A percentile compares a stretch with the other conserved stretches of the same genome.
phyloP scores from a whole-genome alignment of 2,888 invertebrate genomes.

The Mesorhabditis spiculigera region DNA sequence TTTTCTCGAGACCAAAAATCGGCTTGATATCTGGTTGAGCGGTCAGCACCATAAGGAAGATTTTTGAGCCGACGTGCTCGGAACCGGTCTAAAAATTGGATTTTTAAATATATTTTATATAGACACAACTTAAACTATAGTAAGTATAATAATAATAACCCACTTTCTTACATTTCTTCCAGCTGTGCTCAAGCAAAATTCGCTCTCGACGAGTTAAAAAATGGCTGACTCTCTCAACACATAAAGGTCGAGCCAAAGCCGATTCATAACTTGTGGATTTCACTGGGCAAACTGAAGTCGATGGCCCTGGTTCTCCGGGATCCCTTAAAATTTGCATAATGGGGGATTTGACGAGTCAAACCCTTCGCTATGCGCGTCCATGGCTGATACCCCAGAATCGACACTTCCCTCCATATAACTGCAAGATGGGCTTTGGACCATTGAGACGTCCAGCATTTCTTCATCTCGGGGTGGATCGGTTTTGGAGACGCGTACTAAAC shows the following conservation, averaged over 20 bases:
- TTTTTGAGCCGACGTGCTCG: constrained; percentile 52
- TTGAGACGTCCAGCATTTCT: neutral
- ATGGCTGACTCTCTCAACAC: constrained; percentile 20
- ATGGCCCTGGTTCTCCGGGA: neutral
- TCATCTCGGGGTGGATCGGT: no score
- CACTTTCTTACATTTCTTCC: constrained; percentile 51
- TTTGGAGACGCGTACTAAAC: no score
- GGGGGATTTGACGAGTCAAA: neutral
- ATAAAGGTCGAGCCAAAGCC: neutral
- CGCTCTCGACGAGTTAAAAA: constrained; percentile 45
- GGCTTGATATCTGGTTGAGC: constrained; percentile 53
- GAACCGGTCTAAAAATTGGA: constrained; percentile 43
- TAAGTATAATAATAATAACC: neutral
- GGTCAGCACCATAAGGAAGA: constrained; percentile 51
- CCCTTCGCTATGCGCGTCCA: neutral
- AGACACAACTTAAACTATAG: neutral
- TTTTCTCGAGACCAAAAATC: constrained; percentile 52
- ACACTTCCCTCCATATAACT: constrained; percentile 6
- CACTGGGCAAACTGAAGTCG: constrained; percentile 11
- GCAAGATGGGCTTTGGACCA: neutral
- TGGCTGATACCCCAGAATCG: neutral
- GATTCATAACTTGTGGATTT: constrained; percentile 5
- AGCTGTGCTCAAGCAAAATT: constrained; percentile 46
- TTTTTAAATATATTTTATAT: neutral
- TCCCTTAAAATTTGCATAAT: neutral